These are phyloP conservation scores for Microplitis mediator DNA, from an alignment of 1,140 invertebrate species.

Conservation along the genomic window DNA sequence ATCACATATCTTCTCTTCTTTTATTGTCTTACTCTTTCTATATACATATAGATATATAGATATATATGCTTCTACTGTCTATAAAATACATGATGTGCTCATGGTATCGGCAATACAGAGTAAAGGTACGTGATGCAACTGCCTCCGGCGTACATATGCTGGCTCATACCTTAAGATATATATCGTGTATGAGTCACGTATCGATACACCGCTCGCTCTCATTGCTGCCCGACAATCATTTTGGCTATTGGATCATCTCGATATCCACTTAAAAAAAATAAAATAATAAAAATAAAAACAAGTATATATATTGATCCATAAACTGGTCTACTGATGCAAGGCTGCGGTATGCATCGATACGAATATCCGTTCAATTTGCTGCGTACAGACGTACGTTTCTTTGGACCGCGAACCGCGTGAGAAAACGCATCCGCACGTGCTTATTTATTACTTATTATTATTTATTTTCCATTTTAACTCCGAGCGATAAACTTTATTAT, in stretches of 20 bases:
- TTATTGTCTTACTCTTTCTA: neutral
- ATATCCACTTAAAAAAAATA: conserved; percentile 7
- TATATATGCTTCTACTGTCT: neutral
- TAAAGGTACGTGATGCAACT: conserved; percentile 19
- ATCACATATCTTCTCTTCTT: neutral
- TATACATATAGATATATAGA: neutral
- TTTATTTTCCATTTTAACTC: neutral
- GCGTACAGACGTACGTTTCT: neutral
- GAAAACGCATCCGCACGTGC: conserved; percentile 18
- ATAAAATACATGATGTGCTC: neutral
- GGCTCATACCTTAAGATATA: conserved; percentile 12
- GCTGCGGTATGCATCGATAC: conserved; percentile 3
- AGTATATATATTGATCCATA: conserved; percentile 7
- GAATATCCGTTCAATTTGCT: conserved; percentile 20
- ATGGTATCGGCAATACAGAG: neutral
- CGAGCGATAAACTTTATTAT: too few relatives aligned
- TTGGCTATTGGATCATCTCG: conserved; percentile 22
- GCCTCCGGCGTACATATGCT: conserved; percentile 21
- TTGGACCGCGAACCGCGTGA: conserved; percentile 2
- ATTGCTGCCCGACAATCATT: conserved; percentile 23
- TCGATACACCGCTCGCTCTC: conserved; percentile 24
- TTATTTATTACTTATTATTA: neutral
- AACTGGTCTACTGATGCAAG: neutral
- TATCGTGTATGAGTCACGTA: conserved; percentile 23
- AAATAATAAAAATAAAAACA: neutral